Base-by-base conservation (phyloP, 2,888 invertebrate genomes). In the Electrophaes corylata region DNA sequence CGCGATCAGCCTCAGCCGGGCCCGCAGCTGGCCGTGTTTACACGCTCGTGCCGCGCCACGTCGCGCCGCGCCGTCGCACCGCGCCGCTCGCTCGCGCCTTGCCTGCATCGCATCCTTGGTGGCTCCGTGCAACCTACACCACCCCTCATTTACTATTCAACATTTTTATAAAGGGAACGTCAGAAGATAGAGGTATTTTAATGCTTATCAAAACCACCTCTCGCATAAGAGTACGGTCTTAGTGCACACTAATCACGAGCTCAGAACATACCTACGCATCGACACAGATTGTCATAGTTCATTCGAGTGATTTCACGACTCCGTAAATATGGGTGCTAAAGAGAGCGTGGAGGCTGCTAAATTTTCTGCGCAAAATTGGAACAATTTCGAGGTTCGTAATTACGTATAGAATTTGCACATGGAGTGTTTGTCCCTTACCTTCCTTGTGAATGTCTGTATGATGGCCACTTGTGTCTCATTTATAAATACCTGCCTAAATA, bases 301-400 rank as follows among this genome's bases (percentile, higher is more conserved):
- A 88, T 88, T 84, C 78, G 83, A 90, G 91, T 89, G 91, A 87
- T 85, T 80, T 85, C 84, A 86, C 86, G 77, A 84, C 78, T 86
- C 81, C 83, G 79, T 88, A 89, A 92, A 91, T 86, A 95, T 95
- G 95, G 95, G 95, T 91, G 95, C 95, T 88, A 95, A 95, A 93
- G 95, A 95, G 88, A 95, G 95, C 93, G 95, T 95, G 87, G 95
- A 95, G 88, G 95, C 95, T 83, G 95, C 94, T 85, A 95, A 95
- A 94, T 94, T 95, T 93, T 95, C 95, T 92, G 94, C 95, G 91
- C 95, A 95, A 93, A 95, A 94, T 92, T 95, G 95, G 95, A 95
- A 94, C 92, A 95, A 95, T 91, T 92, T 95, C 82, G 95, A 95
- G 95, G 95, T 95, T 94, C 93, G 93, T 92, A 92, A 86, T 69